Percentiles rank a stretch among this genome's conserved stretches.
Conservation (phyloP, 2,113 vertebrate species). For the Cololabis saira region DNA sequence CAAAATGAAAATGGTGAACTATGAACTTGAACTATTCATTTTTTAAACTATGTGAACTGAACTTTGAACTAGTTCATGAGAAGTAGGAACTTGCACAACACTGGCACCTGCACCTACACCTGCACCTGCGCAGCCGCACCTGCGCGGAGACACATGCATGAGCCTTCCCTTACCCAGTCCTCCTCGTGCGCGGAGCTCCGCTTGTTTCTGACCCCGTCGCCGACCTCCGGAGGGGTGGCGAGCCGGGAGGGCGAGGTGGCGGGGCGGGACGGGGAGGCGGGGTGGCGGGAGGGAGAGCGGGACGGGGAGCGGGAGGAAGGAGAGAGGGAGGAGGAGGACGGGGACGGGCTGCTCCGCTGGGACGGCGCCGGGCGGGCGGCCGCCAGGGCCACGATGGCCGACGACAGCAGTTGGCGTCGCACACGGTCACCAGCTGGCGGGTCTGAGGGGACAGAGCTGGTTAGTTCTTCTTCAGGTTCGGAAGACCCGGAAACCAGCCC, state of each 20-base stretch:
- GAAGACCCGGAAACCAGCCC: too few relatives aligned
- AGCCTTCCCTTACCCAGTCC: constrained; percentile 88
- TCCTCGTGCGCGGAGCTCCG: constrained; percentile 92
- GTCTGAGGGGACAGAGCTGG: constrained; percentile 85
- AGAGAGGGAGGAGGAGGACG: constrained; percentile 91
- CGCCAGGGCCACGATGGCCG: constrained; percentile 91
- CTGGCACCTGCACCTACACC: too few relatives aligned
- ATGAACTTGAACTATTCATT: too few relatives aligned
- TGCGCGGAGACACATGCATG: too few relatives aligned
- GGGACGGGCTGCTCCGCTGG: constrained; percentile 88
- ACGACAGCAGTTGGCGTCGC: constrained; percentile 94
- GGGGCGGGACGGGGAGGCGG: constrained; percentile 83
- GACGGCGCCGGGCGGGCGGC: constrained; percentile 92
- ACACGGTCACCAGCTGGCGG: constrained; percentile 94
- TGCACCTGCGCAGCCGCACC: neutral
- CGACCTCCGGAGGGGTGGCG: constrained; percentile 83
- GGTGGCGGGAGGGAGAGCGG: constrained; percentile 76
- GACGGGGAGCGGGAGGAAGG: constrained; percentile 81
- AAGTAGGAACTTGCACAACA: too few relatives aligned
- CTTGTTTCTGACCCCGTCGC: constrained; percentile 89
- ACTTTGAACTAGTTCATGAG: too few relatives aligned
- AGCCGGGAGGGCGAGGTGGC: constrained; percentile 89
- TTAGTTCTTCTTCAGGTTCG: too few relatives aligned
- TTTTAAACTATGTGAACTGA: too few relatives aligned
- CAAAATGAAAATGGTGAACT: too few relatives aligned